Percentiles rank a stretch among this genome's conserved stretches.
These are phyloP conservation scores for Melikaiella ostensackeni DNA, from an alignment of 2,888 invertebrate genomes.

Conservation along the genomic window DNA sequence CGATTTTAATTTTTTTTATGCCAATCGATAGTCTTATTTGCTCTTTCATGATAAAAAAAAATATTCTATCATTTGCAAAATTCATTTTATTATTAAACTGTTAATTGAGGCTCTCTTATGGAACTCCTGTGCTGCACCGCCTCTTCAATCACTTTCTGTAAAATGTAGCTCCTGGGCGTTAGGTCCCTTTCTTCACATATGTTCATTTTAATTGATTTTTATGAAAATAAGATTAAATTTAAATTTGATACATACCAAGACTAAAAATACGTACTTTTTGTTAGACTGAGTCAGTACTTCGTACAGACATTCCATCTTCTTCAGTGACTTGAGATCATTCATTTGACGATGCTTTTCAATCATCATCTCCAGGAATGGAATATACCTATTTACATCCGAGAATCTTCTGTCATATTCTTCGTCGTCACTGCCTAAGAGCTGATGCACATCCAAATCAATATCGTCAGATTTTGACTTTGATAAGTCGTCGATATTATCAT, in stretches of 20 bases:
- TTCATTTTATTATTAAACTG: too few relatives aligned
- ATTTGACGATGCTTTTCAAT: slow-evolving; percentile 75
- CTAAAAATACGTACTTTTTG: slow-evolving; percentile 79
- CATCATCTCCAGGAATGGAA: slow-evolving; percentile 86
- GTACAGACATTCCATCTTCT: slow-evolving; percentile 83
- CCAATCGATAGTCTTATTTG: too few relatives aligned
- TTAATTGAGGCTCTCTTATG: too few relatives aligned
- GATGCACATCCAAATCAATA: not conserved
- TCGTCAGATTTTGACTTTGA: not conserved
- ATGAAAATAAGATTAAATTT: too few relatives aligned
- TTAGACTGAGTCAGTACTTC: slow-evolving; percentile 82
- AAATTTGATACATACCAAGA: not conserved
- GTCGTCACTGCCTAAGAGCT: not conserved
- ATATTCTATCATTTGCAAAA: too few relatives aligned
- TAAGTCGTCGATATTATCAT: slow-evolving; percentile 20
- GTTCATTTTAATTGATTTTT: too few relatives aligned
- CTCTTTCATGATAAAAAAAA: too few relatives aligned
- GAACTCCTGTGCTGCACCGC: too few relatives aligned
- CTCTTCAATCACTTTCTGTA: too few relatives aligned
- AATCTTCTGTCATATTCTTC: slow-evolving; percentile 82
- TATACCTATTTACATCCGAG: slow-evolving; percentile 83
- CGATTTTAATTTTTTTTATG: too few relatives aligned
- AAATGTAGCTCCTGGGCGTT: too few relatives aligned
- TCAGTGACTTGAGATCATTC: slow-evolving; percentile 78
- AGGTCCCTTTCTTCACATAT: too few relatives aligned